Percentiles rank a stretch among this genome's conserved stretches.
Evolutionary conservation across 1,140 invertebrate genomes (phyloP).

Genomic region (Leptinotarsa texana): DNA sequence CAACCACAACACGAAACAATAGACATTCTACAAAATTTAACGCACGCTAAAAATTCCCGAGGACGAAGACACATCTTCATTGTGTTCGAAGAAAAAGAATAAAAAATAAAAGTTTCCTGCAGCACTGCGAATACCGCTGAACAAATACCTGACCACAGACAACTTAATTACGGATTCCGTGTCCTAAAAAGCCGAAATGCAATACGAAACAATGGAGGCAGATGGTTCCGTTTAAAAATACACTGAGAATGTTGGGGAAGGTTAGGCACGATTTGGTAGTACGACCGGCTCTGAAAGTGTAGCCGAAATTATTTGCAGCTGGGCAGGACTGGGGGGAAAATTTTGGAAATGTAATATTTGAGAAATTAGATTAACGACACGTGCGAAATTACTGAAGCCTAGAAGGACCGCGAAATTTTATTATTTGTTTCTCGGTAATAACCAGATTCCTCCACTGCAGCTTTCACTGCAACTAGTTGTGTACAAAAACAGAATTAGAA

Average conservation of each 20-base stretch:
- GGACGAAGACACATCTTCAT: slow-evolving; percentile 21
- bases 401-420: too few relatives aligned
- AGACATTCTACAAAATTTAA: slow-evolving; percentile 16
- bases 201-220: slow-evolving; percentile 28
- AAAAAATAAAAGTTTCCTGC: neutral
- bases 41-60: slow-evolving; percentile 18
- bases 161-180: slow-evolving; percentile 20
- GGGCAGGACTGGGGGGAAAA: slow-evolving; percentile 25
- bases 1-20: slow-evolving; percentile 5
- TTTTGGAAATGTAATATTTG: neutral
- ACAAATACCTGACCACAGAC: slow-evolving; percentile 23
- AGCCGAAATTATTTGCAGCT: neutral
- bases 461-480: too few relatives aligned
- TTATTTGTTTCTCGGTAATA: too few relatives aligned
- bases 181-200: slow-evolving; percentile 30
- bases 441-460: too few relatives aligned
- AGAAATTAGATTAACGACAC: too few relatives aligned
- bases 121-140: neutral
- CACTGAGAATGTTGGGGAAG: slow-evolving; percentile 41
- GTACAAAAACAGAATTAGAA: too few relatives aligned
- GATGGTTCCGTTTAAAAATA: slow-evolving; percentile 37
- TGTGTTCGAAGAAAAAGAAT: neutral
- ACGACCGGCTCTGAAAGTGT: slow-evolving; percentile 16
- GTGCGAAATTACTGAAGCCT: too few relatives aligned
- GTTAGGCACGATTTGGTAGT: slow-evolving; percentile 33